Evolutionary conservation across 2,888 invertebrate species (phyloP).

Genomic region (Drosophila neotestacea): DNA sequence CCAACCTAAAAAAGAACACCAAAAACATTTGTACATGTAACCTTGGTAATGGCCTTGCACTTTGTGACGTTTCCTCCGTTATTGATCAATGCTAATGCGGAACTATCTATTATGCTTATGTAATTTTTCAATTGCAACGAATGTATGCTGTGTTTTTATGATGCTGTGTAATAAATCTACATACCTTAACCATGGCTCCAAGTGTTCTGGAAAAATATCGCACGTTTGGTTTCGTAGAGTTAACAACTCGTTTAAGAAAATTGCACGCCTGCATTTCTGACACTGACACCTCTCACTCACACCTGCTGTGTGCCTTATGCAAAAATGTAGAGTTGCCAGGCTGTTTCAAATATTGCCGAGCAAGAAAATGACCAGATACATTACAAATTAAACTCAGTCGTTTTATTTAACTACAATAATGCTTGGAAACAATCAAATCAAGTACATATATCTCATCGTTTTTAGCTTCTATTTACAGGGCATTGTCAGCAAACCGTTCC

Average conservation of each 20-base stretch:
- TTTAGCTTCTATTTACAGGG: slow-evolving; percentile 30
- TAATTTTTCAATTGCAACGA: slow-evolving; percentile 35
- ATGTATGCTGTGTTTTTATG: background rate
- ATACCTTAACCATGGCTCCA: slow-evolving; percentile 84
- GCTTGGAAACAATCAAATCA: slow-evolving; percentile 28
- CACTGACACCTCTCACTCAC: slow-evolving; percentile 29
- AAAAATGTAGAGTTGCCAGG: slow-evolving; percentile 58
- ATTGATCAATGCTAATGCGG: slow-evolving; percentile 61
- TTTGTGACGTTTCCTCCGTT: slow-evolving; percentile 26
- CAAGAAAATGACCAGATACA: slow-evolving; percentile 3
- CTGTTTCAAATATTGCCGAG: slow-evolving; percentile 21
- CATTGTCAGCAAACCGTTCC: slow-evolving; percentile 81
- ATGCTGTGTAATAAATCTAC: slow-evolving; percentile 56
- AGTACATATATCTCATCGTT: slow-evolving; percentile 21
- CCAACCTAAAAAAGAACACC: slow-evolving; percentile 89
- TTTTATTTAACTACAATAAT: slow-evolving; percentile 31
- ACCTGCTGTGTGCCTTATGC: slow-evolving; percentile 41
- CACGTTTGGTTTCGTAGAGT: slow-evolving; percentile 57
- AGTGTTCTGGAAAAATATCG: slow-evolving; percentile 79
- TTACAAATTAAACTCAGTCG: slow-evolving; percentile 21
- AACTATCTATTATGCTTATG: slow-evolving; percentile 54
- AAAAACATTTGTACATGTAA: slow-evolving; percentile 40
- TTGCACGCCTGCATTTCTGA: slow-evolving; percentile 72
- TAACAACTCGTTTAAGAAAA: slow-evolving; percentile 66
- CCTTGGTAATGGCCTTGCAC: slow-evolving; percentile 60